Evolutionary conservation across 2,797 vertebrate species (phyloP).

Genomic region (Rhabdophis nuchalis): DNA sequence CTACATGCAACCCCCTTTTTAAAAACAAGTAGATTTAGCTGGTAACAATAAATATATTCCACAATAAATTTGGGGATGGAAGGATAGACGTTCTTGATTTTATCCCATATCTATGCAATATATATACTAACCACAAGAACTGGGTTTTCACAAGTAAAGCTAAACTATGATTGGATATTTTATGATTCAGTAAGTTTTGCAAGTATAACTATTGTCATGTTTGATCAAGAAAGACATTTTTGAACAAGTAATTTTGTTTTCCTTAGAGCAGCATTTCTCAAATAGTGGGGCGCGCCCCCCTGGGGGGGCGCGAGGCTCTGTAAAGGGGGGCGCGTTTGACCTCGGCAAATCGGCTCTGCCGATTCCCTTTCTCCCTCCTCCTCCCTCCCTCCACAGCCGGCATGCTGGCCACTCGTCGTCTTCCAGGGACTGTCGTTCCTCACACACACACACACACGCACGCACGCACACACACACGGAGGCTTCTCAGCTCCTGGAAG

Average conservation of each 20-base stretch:
- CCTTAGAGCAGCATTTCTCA: too few relatives aligned
- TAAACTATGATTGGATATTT: neutral
- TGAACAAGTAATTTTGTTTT: neutral
- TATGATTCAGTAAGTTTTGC: neutral
- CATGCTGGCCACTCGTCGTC: too few relatives aligned
- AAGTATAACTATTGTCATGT: neutral
- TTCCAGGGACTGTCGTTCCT: too few relatives aligned
- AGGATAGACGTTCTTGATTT: neutral
- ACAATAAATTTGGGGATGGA: neutral
- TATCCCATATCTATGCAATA: neutral
- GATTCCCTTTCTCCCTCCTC: too few relatives aligned
- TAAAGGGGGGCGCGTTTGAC: too few relatives aligned
- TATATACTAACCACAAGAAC: neutral
- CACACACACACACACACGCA: too few relatives aligned
- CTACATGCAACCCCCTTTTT: neutral
- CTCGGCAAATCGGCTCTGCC: too few relatives aligned
- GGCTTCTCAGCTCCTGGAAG: too few relatives aligned
- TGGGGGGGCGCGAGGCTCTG: too few relatives aligned
- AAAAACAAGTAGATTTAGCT: neutral
- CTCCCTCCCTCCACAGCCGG: too few relatives aligned
- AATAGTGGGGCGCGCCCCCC: too few relatives aligned
- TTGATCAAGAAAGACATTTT: neutral
- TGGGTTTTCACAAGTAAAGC: neutral
- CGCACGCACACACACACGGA: too few relatives aligned
- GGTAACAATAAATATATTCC: neutral